Base-by-base conservation (phyloP, 2,797 vertebrate genomes). In the Chaetodon trifasciatus region DNA sequence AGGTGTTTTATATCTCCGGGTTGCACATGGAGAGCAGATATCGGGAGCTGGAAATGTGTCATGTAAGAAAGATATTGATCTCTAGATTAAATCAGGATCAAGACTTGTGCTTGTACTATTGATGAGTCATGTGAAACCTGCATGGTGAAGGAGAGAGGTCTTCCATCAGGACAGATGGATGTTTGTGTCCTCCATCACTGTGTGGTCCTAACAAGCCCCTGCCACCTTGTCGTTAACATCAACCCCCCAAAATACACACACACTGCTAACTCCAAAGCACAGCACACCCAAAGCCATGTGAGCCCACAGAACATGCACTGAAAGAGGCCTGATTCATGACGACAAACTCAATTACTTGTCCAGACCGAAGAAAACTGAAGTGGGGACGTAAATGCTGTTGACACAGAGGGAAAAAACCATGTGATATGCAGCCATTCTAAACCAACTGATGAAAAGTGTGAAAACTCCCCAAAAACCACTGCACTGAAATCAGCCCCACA, bases 191-290 rank as follows among this genome's bases (percentile, higher is more conserved):
- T 88, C 40, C 24, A 56, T 91, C 84, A 55, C 68, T 68, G 65
- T 82, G 78, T 71, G 74, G 24, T 70, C 74, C 64, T 74, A 79
- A 86, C 76, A 70, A 87, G 61, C 44, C 24, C 76, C 78, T 75
- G 70, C 72, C 28, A 56, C 50, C 17, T 70, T 32, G 11, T 65
- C 23, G 7, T 76, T 83, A 42, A 46, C 60, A 69, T 16, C 53
- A 21, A 50, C 9, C 0, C 19, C n/a, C 42, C 4, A 74, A n/a
- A 68, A 68, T 10, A n/a, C 7, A 50, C 49, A 78, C 5, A 70
- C 24, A 72, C 39, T 74, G 61, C 19, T 5, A 7, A 70, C 61
- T 7, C 10, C 0, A 19, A 49, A 68, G 17, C 10, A 1, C 9
- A 52, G 28, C 35, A 32, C 15, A 11, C 12, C 0, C 3, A 52